Conservation (phyloP, 2,113 vertebrate genomes). For the Cryptomyrus ogoouensis region DNA sequence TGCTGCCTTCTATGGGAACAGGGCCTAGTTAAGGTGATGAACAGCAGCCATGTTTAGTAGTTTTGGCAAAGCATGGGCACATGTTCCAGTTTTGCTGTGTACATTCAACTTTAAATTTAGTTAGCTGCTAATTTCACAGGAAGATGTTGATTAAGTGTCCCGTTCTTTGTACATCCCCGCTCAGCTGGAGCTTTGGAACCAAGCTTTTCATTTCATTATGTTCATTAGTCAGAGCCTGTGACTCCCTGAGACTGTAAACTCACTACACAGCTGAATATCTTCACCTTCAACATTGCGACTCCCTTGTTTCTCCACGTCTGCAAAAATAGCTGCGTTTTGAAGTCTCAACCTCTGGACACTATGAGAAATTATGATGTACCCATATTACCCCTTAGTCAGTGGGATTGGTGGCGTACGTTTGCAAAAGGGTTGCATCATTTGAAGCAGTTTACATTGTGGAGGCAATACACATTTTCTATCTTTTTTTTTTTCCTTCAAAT, state of each 20-base stretch:
- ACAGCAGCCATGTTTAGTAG: neutral
- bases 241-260: neutral
- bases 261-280: neutral
- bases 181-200: neutral
- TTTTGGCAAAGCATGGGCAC: neutral
- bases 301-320: neutral
- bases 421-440: neutral
- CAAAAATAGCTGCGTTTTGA: neutral
- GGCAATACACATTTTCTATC: neutral
- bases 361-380: neutral
- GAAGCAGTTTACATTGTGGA: neutral
- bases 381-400: neutral
- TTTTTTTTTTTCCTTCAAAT: neutral
- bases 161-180: neutral
- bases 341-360: neutral
- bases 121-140: conserved; percentile 3
- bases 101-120: neutral
- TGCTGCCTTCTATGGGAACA: neutral
- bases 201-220: neutral
- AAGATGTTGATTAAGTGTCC: neutral
- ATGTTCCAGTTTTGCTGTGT: neutral
- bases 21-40: neutral
- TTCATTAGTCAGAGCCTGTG: neutral
- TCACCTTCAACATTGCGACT: neutral
- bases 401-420: neutral